phyloP scores from a whole-genome alignment of 2,113 vertebrate genomes.

The Pagrus major region DNA sequence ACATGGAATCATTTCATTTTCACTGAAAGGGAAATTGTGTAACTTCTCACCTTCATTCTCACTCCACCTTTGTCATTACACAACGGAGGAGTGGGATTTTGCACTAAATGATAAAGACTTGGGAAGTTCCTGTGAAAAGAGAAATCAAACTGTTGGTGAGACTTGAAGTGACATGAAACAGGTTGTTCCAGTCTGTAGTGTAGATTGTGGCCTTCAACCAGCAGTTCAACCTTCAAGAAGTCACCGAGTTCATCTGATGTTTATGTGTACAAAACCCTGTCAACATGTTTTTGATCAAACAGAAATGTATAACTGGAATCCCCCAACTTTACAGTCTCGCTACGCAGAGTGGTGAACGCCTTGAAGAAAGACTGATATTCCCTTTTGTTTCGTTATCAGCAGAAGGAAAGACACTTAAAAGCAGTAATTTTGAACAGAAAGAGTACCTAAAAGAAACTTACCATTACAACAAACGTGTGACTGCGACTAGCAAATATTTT shows the following conservation, averaged over 20 bases:
- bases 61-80: too few species aligned
- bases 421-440: neutral
- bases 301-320: constrained; percentile 18
- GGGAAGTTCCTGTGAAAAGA: neutral
- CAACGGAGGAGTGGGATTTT: neutral
- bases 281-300: constrained; percentile 16
- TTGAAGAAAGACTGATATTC: constrained; percentile 2
- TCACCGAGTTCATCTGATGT: neutral
- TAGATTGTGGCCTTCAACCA: too few species aligned
- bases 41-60: constrained; percentile 10
- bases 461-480: neutral
- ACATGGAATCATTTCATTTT: neutral
- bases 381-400: constrained; percentile 21
- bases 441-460: neutral
- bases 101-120: neutral
- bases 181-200: neutral
- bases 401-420: neutral
- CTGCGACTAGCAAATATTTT: neutral
- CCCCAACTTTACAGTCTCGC: constrained; percentile 15
- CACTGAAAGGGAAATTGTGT: neutral
- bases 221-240: neutral
- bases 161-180: neutral
- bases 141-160: neutral
- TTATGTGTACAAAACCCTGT: neutral
- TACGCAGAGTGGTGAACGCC: neutral